These are phyloP conservation scores for Leuciscus idus DNA, from an alignment of 2,113 vertebrate genomes.

Conservation along the genomic window DNA sequence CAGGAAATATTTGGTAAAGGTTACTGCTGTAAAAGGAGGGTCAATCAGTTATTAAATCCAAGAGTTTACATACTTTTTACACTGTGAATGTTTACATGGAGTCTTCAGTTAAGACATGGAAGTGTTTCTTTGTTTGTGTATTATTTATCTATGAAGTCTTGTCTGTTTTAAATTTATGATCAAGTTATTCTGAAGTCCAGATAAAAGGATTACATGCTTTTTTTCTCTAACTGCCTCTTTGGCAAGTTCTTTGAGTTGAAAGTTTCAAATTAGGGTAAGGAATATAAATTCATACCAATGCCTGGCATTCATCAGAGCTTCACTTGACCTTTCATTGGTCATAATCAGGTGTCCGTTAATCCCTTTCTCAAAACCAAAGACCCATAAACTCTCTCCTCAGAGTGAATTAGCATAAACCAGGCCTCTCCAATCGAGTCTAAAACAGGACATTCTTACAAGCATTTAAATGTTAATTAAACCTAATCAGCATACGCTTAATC, in stretches of 20 bases:
- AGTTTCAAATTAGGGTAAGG: conserved; percentile 27
- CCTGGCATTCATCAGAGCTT: conserved; percentile 35
- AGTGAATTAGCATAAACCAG: conserved; percentile 58
- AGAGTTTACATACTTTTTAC: neutral
- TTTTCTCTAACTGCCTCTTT: neutral
- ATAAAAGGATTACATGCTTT: neutral
- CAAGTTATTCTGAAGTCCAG: neutral
- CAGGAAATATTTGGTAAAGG: neutral
- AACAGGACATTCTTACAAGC: conserved; percentile 65
- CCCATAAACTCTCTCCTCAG: conserved; percentile 24
- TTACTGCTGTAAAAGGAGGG: conserved; percentile 5
- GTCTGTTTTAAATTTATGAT: neutral
- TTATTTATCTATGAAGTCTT: neutral
- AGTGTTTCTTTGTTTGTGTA: neutral
- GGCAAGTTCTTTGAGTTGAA: neutral
- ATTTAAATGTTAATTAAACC: conserved; percentile 82
- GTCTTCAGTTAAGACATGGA: conserved; percentile 6
- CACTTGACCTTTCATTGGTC: conserved; percentile 57
- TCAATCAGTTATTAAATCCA: conserved; percentile 4
- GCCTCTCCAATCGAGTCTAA: conserved; percentile 37
- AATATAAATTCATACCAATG: conserved; percentile 45
- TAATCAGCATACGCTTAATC: conserved; percentile 59
- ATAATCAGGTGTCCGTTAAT: conserved; percentile 57
- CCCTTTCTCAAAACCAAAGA: conserved; percentile 42
- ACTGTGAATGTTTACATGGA: neutral